Base-by-base conservation (phyloP, 1,140 invertebrate genomes). In the Dysdera silvatica region DNA sequence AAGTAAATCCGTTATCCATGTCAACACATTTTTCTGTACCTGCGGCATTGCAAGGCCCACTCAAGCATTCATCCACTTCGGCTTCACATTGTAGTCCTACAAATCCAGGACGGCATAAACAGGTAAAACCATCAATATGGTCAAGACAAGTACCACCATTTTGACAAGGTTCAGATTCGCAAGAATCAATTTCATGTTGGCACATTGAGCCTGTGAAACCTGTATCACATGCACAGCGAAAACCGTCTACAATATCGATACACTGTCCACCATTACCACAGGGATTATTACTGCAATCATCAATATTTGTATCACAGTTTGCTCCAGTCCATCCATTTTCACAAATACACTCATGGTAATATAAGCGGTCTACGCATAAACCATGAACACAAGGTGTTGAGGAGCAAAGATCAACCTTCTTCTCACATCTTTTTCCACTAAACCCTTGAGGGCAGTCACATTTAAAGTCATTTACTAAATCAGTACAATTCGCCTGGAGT, bases 191-290 rank as follows among this genome's bases (percentile, higher is more conserved):
- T 0, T 91, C 86, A 72, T 95, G 89, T 70, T 89, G 87, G 68
- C 84, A 85, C 65, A 83, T 82, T 72, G 91, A 68, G 48, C 94
- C 94, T 4, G 89, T 92, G 71, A 86, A 96, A 0, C 92, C 92
- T 29, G 87, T 82, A 71, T 94, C 89, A 74, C 95, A 98, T 28
- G 82, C 75, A 71, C 94, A 97, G 67, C 83, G 82, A 71, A 84
- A 96, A 28, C 86, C 90, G 68, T 91, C 82, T 0, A 93, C 81
- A 63, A 87, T 77, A 73, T 95, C 91, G 16, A 87, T 81, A 74
- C 97, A 99, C 58, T 88, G 87, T 0, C 92, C 96, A 24, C 87
- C 88, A 76, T 99, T 98, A 68, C 87, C 80, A 72, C 96, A 99
- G 0, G 95, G 90, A 65, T 85, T 82, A 24, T 79, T 81, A 3